Conservation (phyloP, 1,140 invertebrate genomes). For the Eumaeus atala region DNA sequence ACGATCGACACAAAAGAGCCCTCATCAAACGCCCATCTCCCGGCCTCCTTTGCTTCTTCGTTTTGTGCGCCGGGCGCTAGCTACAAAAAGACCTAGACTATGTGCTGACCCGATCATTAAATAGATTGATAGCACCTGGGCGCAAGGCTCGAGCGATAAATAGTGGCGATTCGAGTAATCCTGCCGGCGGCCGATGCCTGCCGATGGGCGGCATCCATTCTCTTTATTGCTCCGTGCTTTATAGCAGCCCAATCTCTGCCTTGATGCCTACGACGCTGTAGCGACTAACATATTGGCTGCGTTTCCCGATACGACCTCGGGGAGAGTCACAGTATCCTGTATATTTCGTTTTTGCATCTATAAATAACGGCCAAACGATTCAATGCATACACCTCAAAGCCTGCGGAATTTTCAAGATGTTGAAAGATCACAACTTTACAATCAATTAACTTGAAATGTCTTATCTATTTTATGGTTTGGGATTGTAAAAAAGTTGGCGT, state of each 20-base stretch:
- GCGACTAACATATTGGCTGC: conserved; percentile 58
- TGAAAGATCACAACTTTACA: conserved; percentile 43
- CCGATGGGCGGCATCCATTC: conserved; percentile 71
- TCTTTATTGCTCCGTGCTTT: conserved; percentile 72
- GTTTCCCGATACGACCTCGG: conserved; percentile 38
- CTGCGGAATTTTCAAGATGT: conserved; percentile 4
- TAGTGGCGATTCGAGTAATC: conserved; percentile 72
- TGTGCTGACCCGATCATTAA: conserved; percentile 73
- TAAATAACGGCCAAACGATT: conserved; percentile 16
- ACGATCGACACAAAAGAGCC: conserved; percentile 64
- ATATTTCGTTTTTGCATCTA: conserved; percentile 28
- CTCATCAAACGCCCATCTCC: conserved; percentile 71
- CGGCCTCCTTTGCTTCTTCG: conserved; percentile 48
- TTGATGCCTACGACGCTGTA: conserved; percentile 55
- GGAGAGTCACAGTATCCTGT: conserved; percentile 30
- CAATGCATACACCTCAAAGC: conserved; percentile 4
- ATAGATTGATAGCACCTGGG: conserved; percentile 73
- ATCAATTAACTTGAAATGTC: conserved; percentile 58
- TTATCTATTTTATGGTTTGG: conserved; percentile 70
- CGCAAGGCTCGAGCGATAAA: conserved; percentile 69
- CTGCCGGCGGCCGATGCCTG: conserved; percentile 55
- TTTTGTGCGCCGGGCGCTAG: conserved; percentile 42
- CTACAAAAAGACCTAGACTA: conserved; percentile 65
- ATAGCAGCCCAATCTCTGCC: conserved; percentile 53
- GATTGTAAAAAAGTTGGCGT: conserved; percentile 62